phyloP scores from a whole-genome alignment of 2,113 vertebrate genomes.

The Cariama cristata region DNA sequence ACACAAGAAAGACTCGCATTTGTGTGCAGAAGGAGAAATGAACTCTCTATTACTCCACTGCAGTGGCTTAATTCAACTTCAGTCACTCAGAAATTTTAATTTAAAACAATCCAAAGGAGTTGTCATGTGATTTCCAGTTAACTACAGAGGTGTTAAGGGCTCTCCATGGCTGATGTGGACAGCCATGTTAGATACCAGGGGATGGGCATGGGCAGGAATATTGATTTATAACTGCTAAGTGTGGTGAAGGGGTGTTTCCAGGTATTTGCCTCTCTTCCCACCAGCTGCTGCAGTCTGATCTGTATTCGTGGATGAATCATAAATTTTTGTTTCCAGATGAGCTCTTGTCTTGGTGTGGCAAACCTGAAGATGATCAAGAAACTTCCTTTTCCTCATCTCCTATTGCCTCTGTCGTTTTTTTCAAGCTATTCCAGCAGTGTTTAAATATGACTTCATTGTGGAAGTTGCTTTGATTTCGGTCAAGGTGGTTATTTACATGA shows the following conservation, averaged over 20 bases:
- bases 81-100: background rate
- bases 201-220: background rate
- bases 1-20: fast-evolving
- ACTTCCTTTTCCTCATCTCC: background rate
- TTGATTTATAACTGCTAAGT: background rate
- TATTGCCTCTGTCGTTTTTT: background rate
- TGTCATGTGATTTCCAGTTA: background rate
- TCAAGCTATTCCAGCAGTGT: background rate
- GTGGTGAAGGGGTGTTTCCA: background rate
- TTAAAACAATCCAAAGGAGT: background rate
- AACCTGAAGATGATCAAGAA: background rate
- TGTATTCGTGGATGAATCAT: background rate
- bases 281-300: background rate
- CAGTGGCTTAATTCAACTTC: background rate
- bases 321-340: background rate
- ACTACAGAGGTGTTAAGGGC: background rate
- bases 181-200: background rate
- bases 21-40: background rate
- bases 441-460: background rate
- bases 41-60: background rate
- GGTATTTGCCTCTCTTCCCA: background rate
- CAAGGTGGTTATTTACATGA: background rate
- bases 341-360: background rate
- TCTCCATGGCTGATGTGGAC: fast-evolving
- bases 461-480: background rate